Conservation (phyloP, 2,888 invertebrate species). For the Pyralis farinalis region DNA sequence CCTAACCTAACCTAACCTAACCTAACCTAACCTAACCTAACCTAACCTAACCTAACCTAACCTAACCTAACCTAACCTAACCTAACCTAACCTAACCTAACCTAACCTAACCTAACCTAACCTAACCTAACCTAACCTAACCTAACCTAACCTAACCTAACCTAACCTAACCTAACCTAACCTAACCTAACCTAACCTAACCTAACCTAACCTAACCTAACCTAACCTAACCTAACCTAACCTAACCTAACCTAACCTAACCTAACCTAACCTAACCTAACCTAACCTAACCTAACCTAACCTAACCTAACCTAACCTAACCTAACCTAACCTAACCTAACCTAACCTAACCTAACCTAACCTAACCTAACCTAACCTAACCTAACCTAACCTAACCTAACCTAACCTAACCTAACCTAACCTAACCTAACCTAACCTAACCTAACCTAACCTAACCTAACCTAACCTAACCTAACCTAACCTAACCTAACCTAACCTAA, state of each 20-base stretch:
- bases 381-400: constrained; percentile 17
- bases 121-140: constrained; percentile 13
- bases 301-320: constrained; percentile 15
- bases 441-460: constrained; percentile 16
- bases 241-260: constrained; percentile 21
- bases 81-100: constrained; percentile 14
- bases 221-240: constrained; percentile 20
- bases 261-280: constrained; percentile 18
- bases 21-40: constrained; percentile 15
- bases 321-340: constrained; percentile 16
- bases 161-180: constrained; percentile 17
- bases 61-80: constrained; percentile 12
- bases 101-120: constrained; percentile 11
- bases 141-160: constrained; percentile 15
- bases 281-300: constrained; percentile 16
- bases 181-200: constrained; percentile 18
- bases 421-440: constrained; percentile 16
- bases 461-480: constrained; percentile 15
- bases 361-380: constrained; percentile 16
- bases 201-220: constrained; percentile 18
- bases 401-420: constrained; percentile 16
- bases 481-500: constrained; percentile 15
- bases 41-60: constrained; percentile 13
- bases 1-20: constrained; percentile 16
- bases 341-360: constrained; percentile 16